Conservation (phyloP, 1,140 invertebrate genomes). For the Papilio aristodemus region DNA sequence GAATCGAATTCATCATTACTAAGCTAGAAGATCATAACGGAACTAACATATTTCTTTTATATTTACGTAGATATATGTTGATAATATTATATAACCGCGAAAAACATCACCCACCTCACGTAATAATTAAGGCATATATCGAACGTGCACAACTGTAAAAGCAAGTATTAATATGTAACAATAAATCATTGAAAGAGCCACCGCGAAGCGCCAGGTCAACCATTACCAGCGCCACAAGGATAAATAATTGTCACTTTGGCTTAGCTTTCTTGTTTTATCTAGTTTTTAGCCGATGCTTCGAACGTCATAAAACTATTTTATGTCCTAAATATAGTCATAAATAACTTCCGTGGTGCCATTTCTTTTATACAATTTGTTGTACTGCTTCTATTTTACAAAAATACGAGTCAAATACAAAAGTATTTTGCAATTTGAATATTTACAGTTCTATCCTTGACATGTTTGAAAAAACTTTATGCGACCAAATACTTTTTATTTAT, state of each 20-base stretch:
- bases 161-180: slow-evolving; percentile 10
- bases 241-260: slow-evolving; percentile 31
- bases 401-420: not conserved
- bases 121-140: not conserved
- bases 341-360: not conserved
- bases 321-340: slow-evolving; percentile 15
- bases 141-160: slow-evolving; percentile 4
- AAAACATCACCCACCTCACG: no score
- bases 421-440: no score
- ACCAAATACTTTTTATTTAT: no score
- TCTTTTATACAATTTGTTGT: not conserved
- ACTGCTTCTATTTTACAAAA: not conserved
- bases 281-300: slow-evolving; percentile 16
- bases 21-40: no score
- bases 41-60: no score
- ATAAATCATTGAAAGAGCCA: slow-evolving; percentile 25
- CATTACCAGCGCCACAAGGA: slow-evolving; percentile 22
- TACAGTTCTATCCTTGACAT: no score
- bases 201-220: slow-evolving; percentile 16
- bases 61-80: no score
- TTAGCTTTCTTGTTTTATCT: slow-evolving; percentile 28
- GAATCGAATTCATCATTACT: no score
- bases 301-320: slow-evolving; percentile 30
- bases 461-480: no score
- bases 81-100: no score